phyloP scores from a whole-genome alignment of 2,113 vertebrate species.

The Polypterus senegalus region DNA sequence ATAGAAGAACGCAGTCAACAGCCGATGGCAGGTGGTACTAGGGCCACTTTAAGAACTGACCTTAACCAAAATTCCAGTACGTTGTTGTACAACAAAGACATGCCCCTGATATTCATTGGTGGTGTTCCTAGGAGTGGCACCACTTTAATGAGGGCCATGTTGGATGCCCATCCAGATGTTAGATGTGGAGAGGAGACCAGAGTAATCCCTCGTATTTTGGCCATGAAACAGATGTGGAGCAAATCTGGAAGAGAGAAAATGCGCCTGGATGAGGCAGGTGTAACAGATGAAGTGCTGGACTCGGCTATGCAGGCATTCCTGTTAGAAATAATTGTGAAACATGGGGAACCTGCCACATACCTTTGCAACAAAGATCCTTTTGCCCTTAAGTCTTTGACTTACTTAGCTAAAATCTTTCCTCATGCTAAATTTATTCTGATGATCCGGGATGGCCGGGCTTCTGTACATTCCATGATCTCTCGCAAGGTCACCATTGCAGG shows the following conservation, averaged over 20 bases:
- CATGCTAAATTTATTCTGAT: slow-evolving; percentile 90
- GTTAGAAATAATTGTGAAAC: slow-evolving; percentile 90
- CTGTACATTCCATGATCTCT: slow-evolving; percentile 95
- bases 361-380: slow-evolving; percentile 96
- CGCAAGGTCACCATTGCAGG: slow-evolving; percentile 92
- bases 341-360: slow-evolving; percentile 82
- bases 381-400: slow-evolving; percentile 83
- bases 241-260: slow-evolving; percentile 89
- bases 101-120: slow-evolving; percentile 89
- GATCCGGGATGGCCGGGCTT: slow-evolving; percentile 83
- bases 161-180: slow-evolving; percentile 84
- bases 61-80: slow-evolving; percentile 41
- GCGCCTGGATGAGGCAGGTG: slow-evolving; percentile 85
- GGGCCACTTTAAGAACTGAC: slow-evolving; percentile 44
- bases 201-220: slow-evolving; percentile 86
- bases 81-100: slow-evolving; percentile 84
- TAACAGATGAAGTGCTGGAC: slow-evolving; percentile 88
- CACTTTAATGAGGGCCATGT: slow-evolving; percentile 90
- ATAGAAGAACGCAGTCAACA: slow-evolving; percentile 65
- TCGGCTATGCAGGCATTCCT: slow-evolving; percentile 93
- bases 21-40: slow-evolving; percentile 29
- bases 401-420: slow-evolving; percentile 87
- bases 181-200: slow-evolving; percentile 90
- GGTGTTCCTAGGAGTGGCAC: slow-evolving; percentile 90
- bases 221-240: slow-evolving; percentile 97